Evolutionary conservation across 2,888 invertebrate species (phyloP), one percentile per base, ranked within the genome.

Genomic region (Limnephilus lunatus): DNA sequence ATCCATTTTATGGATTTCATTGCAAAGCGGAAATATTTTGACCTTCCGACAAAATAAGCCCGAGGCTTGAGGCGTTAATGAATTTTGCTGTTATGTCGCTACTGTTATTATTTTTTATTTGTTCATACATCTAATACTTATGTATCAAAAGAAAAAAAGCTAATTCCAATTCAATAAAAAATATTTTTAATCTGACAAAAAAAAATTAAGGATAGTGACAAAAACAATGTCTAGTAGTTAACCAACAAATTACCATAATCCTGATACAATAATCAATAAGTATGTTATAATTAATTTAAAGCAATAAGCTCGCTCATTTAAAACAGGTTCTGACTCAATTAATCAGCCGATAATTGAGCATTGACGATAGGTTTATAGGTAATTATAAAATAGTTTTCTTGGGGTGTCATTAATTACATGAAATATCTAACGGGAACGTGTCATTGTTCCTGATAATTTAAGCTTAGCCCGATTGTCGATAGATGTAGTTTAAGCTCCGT

Each of bases 321-420:
- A 68, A 68, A 68, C 68, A 4, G 25, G 68, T 68, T 68, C 68
- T 68, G 68, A n/a, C 83, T 3, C 9, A 86, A 86, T 30, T 86
- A 86, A 86, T 86, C n/a, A 86, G 15, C 14, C 30, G 86, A 86
- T 86, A 86, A 48, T 48, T 86, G 48, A 86, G 30, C 48, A n/a
- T n/a, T 86, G 86, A 44, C n/a, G 44, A 86, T 15, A 39, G 86
- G 86, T 86, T 86, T 48, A 86, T 30, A 39, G 86, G 25, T 86
- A 48, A 48, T 86, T 86, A 86, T 39, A 30, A 48, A 44, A 86
- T 48, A 86, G 44, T 25, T 30, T 44, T 48, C 86, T 48, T 86
- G 86, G 86, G 86, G 48, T 30, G 44, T 86, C 30, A 86, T 86
- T 44, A 86, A 48, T 86, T 86, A 86, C 14, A 39, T 30, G n/a